phyloP scores from a whole-genome alignment of 2,113 vertebrate species.

The Ciconia stormi region DNA sequence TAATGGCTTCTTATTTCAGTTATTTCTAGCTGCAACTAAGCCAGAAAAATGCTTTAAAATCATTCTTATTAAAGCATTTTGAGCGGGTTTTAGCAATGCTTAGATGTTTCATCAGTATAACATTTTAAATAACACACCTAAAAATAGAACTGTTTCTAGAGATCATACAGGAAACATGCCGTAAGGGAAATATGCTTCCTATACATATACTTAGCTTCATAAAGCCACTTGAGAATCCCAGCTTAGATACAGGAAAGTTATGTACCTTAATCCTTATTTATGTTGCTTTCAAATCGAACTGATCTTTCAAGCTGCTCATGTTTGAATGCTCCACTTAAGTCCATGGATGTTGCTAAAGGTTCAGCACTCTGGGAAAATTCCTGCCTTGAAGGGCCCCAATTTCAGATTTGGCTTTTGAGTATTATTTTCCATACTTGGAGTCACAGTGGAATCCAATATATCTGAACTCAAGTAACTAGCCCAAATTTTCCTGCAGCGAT shows the following conservation, averaged over 20 bases:
- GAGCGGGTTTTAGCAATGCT: slow-evolving; percentile 26
- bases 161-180: not conserved
- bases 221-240: not conserved
- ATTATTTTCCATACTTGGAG: not conserved
- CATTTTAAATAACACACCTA: slow-evolving; percentile 41
- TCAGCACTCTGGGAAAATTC: not conserved
- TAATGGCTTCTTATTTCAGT: not conserved
- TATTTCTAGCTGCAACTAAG: not conserved
- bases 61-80: slow-evolving; percentile 15
- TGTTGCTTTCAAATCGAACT: not conserved
- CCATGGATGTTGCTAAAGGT: not conserved
- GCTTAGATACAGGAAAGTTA: not conserved
- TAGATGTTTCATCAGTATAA: not conserved
- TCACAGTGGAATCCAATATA: not conserved
- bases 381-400: not conserved
- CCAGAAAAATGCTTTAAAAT: slow-evolving; percentile 26
- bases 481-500: not conserved
- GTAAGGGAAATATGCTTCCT: not conserved
- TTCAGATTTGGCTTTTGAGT: not conserved
- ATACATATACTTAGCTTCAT: not conserved
- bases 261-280: not conserved
- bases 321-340: not conserved
- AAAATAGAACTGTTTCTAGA: slow-evolving; percentile 46
- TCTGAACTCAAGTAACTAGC: not conserved
- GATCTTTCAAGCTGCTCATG: not conserved